A percentile compares a stretch with the other conserved stretches of the same genome.
Conservation (phyloP, 2,888 invertebrate species). For the Heteropelma amictum region DNA sequence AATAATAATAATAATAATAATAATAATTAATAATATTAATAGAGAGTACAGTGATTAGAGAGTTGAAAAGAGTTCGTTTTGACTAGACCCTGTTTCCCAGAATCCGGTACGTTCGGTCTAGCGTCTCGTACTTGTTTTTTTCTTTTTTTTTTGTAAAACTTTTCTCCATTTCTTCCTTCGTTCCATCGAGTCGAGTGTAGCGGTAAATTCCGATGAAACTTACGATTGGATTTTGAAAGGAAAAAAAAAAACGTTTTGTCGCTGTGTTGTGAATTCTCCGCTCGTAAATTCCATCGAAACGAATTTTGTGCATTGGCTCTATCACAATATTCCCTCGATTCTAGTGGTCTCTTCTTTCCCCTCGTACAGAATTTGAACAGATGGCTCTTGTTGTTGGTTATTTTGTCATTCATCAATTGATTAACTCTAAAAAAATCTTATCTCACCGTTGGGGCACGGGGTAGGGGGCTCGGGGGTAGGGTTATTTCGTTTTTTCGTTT, state of each 20-base stretch:
- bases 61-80: constrained; percentile 55
- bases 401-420: constrained; percentile 46
- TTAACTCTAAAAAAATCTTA: constrained; percentile 55
- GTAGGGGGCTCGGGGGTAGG: neutral
- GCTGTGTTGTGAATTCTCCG: neutral
- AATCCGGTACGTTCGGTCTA: constrained; percentile 64
- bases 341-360: neutral
- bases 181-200: constrained; percentile 22
- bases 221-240: neutral
- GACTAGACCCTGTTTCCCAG: constrained; percentile 70
- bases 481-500: constrained; percentile 21
- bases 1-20: constrained; percentile 29
- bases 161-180: constrained; percentile 28
- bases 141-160: constrained; percentile 16
- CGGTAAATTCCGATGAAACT: constrained; percentile 5
- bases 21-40: constrained; percentile 22
- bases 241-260: neutral
- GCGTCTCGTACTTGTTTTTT: constrained; percentile 48
- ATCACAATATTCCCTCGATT: neutral
- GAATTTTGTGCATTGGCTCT: constrained; percentile 19
- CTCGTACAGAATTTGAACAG: neutral
- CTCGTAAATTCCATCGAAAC: neutral
- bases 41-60: constrained; percentile 52
- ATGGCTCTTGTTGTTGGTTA: neutral
- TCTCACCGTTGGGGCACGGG: constrained; percentile 38